Evolutionary conservation across 2,888 invertebrate genomes (phyloP), one percentile per base, ranked within the genome.

Genomic region (Thyatira batis): DNA sequence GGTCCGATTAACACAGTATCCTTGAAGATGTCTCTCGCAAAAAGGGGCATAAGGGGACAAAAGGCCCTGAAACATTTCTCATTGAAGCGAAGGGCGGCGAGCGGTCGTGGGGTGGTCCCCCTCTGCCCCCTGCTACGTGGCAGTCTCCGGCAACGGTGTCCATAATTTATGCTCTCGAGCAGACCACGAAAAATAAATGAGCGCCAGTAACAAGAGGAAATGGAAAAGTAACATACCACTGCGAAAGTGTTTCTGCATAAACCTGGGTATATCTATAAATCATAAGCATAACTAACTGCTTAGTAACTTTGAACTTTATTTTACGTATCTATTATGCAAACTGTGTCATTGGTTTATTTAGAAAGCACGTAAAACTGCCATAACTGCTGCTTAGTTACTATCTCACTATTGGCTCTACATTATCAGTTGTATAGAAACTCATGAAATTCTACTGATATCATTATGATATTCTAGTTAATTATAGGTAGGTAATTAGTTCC

Each of bases 1-100:
- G 79, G 80, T 82, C 84, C 87, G 88, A 88, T 89, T 90, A 90
- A 87, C 87, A 89, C 87, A 85, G 89, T 88, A 90, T 90, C 88
- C 91, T 90, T 89, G 87, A 89, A 87, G 88, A 88, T 80, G 84
- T 87, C 88, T 78, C 82, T 81, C 82, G 78, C 87, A 88, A 89
- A 89, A 89, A 85, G 83, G 84, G 85, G 79, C 84, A 82, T 72
- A 78, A 82, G 85, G 83, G 87, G 84, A 87, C 84, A 87, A 86
- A 86, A 82, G 84, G 82, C 78, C 79, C 86, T 78, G 86, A 84
- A 88, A 89, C 89, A 87, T 90, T 89, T 89, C 87, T 89, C 89
- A 85, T 82, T 81, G 85, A 82, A 77, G 73, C 77, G 76, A 67
- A 65, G 79, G 73, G 71, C 57, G 71, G 67, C 58, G 63, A 58